phyloP scores from a whole-genome alignment of 2,113 vertebrate genomes.

The Myiozetetes cayanensis region DNA sequence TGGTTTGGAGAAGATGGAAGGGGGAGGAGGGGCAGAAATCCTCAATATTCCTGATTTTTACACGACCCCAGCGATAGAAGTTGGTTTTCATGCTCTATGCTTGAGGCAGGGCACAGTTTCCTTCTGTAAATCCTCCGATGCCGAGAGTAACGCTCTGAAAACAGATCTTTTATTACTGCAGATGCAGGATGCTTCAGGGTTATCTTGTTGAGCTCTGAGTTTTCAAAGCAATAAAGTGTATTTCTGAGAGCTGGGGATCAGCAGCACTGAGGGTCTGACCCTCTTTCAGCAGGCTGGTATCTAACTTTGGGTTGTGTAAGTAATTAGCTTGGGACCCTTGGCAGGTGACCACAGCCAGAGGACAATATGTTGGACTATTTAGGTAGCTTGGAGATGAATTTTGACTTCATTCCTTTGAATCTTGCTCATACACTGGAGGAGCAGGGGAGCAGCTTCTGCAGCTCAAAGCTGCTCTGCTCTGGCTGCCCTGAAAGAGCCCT shows the following conservation, averaged over 20 bases:
- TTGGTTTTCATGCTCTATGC: not conserved
- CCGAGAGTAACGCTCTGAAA: not conserved
- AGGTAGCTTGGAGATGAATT: not conserved
- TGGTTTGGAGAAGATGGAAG: not conserved
- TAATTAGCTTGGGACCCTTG: not conserved
- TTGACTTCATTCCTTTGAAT: not conserved
- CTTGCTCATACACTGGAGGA: not conserved
- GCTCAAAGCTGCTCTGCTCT: not conserved
- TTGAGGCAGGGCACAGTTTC: not conserved
- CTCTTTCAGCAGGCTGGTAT: not conserved
- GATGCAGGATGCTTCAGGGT: not conserved
- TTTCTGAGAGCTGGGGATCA: not conserved
- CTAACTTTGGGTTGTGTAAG: not conserved
- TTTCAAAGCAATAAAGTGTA: not conserved
- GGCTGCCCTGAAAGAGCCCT: not conserved
- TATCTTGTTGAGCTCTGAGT: not conserved
- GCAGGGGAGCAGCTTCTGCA: not conserved
- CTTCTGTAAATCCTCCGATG: not conserved
- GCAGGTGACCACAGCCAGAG: not conserved
- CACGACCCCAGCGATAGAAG: not conserved
- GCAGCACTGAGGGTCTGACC: not conserved
- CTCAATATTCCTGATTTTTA: not conserved
- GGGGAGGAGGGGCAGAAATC: not conserved
- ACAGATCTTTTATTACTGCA: not conserved
- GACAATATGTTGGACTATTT: not conserved